Conservation (phyloP, 2,113 vertebrate genomes). For the Engystomops pustulosus region DNA sequence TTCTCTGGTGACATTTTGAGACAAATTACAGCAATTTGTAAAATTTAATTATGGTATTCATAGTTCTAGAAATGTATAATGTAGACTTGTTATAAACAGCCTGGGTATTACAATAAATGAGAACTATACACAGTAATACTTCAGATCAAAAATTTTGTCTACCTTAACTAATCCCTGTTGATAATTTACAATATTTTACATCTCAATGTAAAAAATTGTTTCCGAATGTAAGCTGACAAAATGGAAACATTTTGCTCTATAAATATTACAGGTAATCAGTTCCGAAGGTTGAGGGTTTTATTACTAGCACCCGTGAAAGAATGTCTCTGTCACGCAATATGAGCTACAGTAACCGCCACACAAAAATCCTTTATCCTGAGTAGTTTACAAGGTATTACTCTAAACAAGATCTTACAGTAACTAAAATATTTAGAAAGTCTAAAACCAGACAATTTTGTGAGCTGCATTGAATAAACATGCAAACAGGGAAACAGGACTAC, state of each 20-base stretch:
- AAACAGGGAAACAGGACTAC: constrained; percentile 38
- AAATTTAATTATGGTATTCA: neutral
- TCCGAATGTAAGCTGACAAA: neutral
- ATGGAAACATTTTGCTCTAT: neutral
- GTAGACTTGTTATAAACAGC: neutral
- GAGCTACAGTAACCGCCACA: neutral
- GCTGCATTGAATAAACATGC: constrained; percentile 2
- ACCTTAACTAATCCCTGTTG: neutral
- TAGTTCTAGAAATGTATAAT: too few relatives aligned
- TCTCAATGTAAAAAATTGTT: neutral
- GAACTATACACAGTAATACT: neutral
- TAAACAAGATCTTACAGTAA: constrained; percentile 24
- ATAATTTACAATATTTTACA: neutral
- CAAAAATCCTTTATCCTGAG: neutral
- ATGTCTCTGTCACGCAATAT: neutral
- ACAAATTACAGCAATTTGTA: neutral
- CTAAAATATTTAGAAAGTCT: constrained; percentile 43
- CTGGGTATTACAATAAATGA: neutral
- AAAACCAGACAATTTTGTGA: constrained; percentile 24
- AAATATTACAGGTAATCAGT: constrained; percentile 13
- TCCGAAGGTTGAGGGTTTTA: neutral
- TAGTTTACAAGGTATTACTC: constrained; percentile 43
- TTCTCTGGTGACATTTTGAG: too few relatives aligned
- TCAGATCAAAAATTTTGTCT: neutral
- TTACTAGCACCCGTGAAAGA: neutral